Evolutionary conservation across 2,888 invertebrate species (phyloP).

Genomic region (Monopis laevigella): DNA sequence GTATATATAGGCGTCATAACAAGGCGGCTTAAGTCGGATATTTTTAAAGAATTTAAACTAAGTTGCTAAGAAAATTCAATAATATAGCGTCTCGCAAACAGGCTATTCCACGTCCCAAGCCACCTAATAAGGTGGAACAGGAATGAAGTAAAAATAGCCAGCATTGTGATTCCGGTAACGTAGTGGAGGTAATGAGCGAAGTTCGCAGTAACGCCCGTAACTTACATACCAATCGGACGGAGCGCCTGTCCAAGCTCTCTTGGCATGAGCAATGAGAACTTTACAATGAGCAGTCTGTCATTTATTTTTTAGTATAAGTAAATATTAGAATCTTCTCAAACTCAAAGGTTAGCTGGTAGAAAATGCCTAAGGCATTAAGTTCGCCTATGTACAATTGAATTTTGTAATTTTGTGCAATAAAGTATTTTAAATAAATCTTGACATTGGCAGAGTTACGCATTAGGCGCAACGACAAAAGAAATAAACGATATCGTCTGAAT

Average conservation of each 20-base stretch:
- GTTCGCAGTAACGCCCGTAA: conserved; percentile 60
- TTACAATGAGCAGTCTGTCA: background rate
- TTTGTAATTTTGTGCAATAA: no score
- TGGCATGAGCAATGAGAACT: conserved; percentile 42
- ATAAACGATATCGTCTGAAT: no score
- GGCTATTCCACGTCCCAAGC: conserved; percentile 38
- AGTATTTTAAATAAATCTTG: no score
- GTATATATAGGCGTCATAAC: no score
- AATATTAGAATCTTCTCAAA: background rate
- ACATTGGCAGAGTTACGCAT: no score
- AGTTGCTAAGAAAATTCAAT: conserved; percentile 31
- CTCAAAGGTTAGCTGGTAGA: no score
- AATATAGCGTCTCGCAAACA: no score
- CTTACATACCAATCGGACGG: conserved; percentile 59
- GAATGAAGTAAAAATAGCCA: conserved; percentile 14
- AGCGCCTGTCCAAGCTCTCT: conserved; percentile 24
- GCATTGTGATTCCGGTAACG: conserved; percentile 57
- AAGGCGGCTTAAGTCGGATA: no score
- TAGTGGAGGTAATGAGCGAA: conserved; percentile 61
- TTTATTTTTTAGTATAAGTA: background rate
- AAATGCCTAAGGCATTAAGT: no score
- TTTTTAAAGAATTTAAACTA: background rate
- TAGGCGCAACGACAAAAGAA: no score
- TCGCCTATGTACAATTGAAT: no score
- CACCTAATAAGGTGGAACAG: conserved; percentile 33